phyloP scores from a whole-genome alignment of 1,140 invertebrate genomes.

The Macrobrachium nipponense region DNA sequence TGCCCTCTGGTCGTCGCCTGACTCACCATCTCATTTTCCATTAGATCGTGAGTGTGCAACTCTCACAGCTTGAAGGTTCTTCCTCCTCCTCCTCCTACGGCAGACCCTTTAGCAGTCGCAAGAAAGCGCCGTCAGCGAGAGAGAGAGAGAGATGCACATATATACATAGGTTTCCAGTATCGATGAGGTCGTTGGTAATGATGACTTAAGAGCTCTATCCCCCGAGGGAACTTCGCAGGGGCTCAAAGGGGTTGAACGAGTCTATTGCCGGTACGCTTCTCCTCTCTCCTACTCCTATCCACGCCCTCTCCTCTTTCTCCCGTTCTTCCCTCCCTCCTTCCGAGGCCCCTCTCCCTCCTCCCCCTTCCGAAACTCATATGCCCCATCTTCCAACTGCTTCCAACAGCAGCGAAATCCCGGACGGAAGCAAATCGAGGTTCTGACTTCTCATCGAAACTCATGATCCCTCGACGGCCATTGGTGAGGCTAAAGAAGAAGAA shows the following conservation, averaged over 20 bases:
- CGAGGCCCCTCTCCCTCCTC: not conserved
- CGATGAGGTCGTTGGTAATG: slow-evolving; percentile 49
- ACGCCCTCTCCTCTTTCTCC: not conserved
- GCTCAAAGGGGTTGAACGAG: slow-evolving; percentile 46
- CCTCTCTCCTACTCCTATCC: not conserved
- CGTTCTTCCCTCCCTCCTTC: not conserved
- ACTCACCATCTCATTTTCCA: not conserved
- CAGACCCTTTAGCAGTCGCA: not conserved
- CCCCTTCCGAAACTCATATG: not conserved
- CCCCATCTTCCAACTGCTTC: too few species aligned
- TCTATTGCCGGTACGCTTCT: slow-evolving; percentile 45
- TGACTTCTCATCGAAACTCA: too few species aligned
- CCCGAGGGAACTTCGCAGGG: slow-evolving; percentile 47
- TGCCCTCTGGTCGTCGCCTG: not conserved
- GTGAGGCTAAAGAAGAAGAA: not conserved
- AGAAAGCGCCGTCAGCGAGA: not conserved
- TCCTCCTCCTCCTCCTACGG: too few species aligned
- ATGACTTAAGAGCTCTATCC: slow-evolving; percentile 2
- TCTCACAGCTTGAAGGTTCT: too few species aligned
- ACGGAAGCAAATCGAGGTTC: too few species aligned
- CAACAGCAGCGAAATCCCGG: too few species aligned
- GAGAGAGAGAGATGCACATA: not conserved
- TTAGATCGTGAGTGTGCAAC: too few species aligned
- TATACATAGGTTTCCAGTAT: not conserved
- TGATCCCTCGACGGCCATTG: too few species aligned